Evolutionary conservation across 2,888 invertebrate genomes (phyloP).

Genomic region (Macrosiphum euphorbiae): DNA sequence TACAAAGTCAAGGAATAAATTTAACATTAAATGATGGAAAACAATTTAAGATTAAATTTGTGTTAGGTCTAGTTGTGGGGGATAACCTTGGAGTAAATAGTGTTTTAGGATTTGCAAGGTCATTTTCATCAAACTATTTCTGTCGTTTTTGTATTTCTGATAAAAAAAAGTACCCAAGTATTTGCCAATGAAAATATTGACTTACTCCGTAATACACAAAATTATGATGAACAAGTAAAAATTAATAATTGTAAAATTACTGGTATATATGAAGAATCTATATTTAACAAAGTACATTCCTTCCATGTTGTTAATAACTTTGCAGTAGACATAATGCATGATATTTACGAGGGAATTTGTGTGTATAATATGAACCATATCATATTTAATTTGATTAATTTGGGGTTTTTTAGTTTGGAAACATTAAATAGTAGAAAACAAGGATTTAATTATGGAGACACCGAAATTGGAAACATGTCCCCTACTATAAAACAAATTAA

Average conservation of each 20-base stretch:
- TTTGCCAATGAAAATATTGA: constrained; percentile 11
- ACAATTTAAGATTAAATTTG: constrained; percentile 23
- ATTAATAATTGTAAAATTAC: constrained; percentile 15
- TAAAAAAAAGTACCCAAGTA: constrained; percentile 38
- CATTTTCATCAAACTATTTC: constrained; percentile 18
- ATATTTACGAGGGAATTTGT: background rate
- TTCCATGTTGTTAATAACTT: too few species aligned
- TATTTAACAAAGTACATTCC: too few species aligned
- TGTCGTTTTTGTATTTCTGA: constrained; percentile 39
- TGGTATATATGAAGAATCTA: constrained; percentile 27
- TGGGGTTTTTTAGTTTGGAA: background rate
- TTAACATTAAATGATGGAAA: constrained; percentile 17
- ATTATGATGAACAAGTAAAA: constrained; percentile 25
- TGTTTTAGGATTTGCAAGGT: constrained; percentile 37
- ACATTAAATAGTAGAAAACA: too few species aligned
- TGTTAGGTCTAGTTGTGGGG: constrained; percentile 24
- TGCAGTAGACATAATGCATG: too few species aligned
- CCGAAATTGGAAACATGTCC: too few species aligned
- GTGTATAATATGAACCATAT: constrained; percentile 18
- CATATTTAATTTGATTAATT: constrained; percentile 3
- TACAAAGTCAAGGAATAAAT: constrained; percentile 38
- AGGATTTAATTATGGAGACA: too few species aligned
- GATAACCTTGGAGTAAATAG: constrained; percentile 26
- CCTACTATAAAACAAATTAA: too few species aligned
- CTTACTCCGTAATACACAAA: constrained; percentile 11